phyloP scores from a whole-genome alignment of 2,888 invertebrate species.

The Bhutanitis thaidina region DNA sequence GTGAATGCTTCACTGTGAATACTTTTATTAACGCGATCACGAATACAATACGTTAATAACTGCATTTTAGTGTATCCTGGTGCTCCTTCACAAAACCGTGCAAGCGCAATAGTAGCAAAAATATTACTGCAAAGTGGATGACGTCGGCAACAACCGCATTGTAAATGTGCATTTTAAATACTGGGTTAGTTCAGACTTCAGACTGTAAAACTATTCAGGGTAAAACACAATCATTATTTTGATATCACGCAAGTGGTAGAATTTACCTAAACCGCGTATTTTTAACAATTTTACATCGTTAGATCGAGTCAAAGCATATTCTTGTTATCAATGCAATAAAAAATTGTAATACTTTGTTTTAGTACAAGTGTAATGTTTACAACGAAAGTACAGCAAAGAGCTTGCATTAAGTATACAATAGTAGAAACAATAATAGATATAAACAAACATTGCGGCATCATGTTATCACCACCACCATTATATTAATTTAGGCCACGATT shows the following conservation, averaged over 20 bases:
- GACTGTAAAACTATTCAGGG: slow-evolving; percentile 62
- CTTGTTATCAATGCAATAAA: too few species aligned
- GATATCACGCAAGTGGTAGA: slow-evolving; percentile 28
- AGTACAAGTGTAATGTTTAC: too few species aligned
- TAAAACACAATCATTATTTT: slow-evolving; percentile 36
- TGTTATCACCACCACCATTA: too few species aligned
- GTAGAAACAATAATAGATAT: too few species aligned
- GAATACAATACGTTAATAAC: slow-evolving; percentile 45
- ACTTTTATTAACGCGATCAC: slow-evolving; percentile 44
- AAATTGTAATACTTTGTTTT: too few species aligned
- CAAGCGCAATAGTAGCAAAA: slow-evolving; percentile 74
- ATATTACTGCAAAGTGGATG: slow-evolving; percentile 76
- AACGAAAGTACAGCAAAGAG: too few species aligned
- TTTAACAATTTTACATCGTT: slow-evolving; percentile 6
- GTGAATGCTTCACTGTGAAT: slow-evolving; percentile 33
- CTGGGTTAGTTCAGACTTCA: slow-evolving; percentile 61
- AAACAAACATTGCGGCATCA: too few species aligned
- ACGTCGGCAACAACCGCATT: slow-evolving; percentile 75
- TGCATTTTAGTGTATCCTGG: slow-evolving; percentile 67
- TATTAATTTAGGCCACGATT: too few species aligned
- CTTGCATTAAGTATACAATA: too few species aligned
- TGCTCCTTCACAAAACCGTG: slow-evolving; percentile 61
- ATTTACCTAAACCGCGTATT: slow-evolving; percentile 23
- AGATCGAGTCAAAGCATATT: not conserved
- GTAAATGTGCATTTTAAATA: slow-evolving; percentile 74